Base-by-base conservation (phyloP, 2,888 invertebrate species). In the Heterodera filipjevi region DNA sequence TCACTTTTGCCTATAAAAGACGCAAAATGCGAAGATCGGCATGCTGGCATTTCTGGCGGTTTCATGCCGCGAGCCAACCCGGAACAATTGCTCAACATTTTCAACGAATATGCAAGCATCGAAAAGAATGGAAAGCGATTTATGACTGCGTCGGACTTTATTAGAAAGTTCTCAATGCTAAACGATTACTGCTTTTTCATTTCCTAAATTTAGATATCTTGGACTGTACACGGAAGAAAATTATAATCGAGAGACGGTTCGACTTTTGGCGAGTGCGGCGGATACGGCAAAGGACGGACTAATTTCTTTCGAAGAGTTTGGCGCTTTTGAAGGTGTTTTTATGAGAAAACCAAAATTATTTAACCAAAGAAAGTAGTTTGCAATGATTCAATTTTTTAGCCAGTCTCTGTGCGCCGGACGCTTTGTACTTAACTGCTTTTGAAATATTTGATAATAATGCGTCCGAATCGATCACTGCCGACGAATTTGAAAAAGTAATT, bases 361-460 rank as follows among this genome's bases (percentile, higher is more conserved):
- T n/a, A n/a, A n/a, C n/a, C n/a, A n/a, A n/a, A n/a, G n/a, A n/a
- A n/a, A n/a, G n/a, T n/a, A n/a, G n/a, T n/a, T n/a, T n/a, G n/a
- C n/a, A n/a, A n/a, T 19, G 19, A 64, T 66, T 14, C 33, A 19
- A 12, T 19, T 8, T 2, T 90, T 97, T 98, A 91, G 96, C 95
- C 12, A 91, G 97, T 80, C 92, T 99, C 75, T 97, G 96, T 33
- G 73, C 81, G 46, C 98, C 98, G 32, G 99, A 99, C 91, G 96
- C 97, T 66, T 92, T 99, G 78, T 99, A 98, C 91, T 95, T 95
- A 91, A 95, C 96, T 80, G 98, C 98, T 89, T 99, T 99, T 92
- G 98, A 97, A 90, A 92, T 99, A 81, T 99, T 99, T 90, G 99
- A 99, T 90, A 94, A 95, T 76, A 95, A 96, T 90, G 97, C 97